Base-by-base conservation (phyloP, 2,888 invertebrate species). In the Shargacucullia verbasci region DNA sequence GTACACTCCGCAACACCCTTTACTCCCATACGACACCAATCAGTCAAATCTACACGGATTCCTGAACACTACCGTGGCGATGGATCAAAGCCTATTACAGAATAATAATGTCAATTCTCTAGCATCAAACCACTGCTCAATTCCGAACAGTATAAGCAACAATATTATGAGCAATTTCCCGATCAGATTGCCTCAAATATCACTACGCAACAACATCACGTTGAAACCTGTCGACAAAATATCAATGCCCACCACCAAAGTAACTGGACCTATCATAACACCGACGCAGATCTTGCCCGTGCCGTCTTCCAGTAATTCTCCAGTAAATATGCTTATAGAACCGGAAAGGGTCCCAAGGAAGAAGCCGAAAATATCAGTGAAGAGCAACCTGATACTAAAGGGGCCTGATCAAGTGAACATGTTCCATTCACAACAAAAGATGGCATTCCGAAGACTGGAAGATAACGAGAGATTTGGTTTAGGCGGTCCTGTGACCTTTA, bases 321-420 rank as follows among this genome's bases (percentile, higher is more conserved):
- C 92, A 1, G 82, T 92, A 0, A 87, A 86, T 53, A 83, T 86
- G 31, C 72, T 79, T 0, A 75, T 80, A 11, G 92, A 92, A 31
- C 52, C 59, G 2, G 93, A 94, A 31, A 88, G 90, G 1, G 81
- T 74, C 35, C 92, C 93, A 0, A 83, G 94, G 27, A 94, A 94
- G 68, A 94, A 94, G 54, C 91, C 94, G 0, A 94, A 94, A 72
- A 94, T 94, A 84, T 94, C 94, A 0, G 94, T 94, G 0, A 94
- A 94, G 77, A 94, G 94, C 68, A 94, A 94, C 70, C 75, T 94
- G 35, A 92, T 94, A 64, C 74, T 94, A 2, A 94, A 94, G 76
- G 94, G 94, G 0, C 94, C 94, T 0, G 94, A 94, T 72, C 91
- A 92, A 61, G 89, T 88, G 25, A 91, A 94, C 65, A 92, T 91